phyloP scores from a whole-genome alignment of 2,113 vertebrate species.

The Panurus biarmicus region DNA sequence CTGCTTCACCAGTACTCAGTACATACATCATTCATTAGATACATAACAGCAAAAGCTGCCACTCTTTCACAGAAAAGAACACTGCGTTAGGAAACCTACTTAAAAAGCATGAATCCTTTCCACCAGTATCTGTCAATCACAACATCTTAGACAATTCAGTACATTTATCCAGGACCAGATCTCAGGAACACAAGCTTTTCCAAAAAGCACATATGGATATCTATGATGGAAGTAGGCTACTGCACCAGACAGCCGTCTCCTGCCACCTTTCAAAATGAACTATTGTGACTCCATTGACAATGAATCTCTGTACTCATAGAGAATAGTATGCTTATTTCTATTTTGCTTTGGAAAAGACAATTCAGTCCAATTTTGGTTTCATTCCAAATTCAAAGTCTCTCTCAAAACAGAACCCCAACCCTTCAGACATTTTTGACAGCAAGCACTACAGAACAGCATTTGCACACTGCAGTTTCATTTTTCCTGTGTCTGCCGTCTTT shows the following conservation, averaged over 20 bases:
- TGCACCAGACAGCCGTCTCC: neutral
- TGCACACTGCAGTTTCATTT: neutral
- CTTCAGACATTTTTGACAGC: neutral
- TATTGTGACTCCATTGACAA: neutral
- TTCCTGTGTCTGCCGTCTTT: neutral
- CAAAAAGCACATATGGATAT: neutral
- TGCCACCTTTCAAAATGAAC: neutral
- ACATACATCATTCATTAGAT: neutral
- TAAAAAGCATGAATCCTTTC: neutral
- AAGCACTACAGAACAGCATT: neutral
- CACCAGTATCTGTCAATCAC: neutral
- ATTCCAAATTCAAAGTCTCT: neutral
- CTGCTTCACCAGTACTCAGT: neutral
- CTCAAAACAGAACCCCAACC: neutral
- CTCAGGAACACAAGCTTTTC: neutral
- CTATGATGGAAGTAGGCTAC: neutral
- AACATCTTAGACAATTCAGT: neutral
- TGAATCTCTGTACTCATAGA: neutral
- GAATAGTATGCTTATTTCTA: neutral
- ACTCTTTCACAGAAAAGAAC: neutral
- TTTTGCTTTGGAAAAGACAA: neutral
- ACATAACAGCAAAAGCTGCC: neutral
- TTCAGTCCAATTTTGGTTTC: neutral
- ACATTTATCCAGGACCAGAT: neutral
- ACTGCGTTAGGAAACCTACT: neutral